Conservation (phyloP, 2,888 invertebrate genomes). For the Drosophila emarginata region DNA sequence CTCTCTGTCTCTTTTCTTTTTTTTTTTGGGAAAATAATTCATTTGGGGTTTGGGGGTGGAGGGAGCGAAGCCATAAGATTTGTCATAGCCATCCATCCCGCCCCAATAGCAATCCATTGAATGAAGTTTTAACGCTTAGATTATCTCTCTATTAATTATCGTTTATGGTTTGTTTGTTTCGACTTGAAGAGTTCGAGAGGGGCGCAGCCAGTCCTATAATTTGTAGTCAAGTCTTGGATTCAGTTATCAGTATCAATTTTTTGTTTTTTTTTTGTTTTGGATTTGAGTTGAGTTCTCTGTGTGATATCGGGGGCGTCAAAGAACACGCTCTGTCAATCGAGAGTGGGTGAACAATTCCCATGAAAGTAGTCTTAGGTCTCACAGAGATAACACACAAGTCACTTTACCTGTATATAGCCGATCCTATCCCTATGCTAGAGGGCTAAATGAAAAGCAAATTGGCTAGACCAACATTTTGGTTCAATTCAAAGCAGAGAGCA, state of each 20-base stretch:
- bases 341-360: conserved; percentile 50
- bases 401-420: conserved; percentile 24
- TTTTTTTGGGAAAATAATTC: conserved; percentile 68
- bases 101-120: conserved; percentile 34
- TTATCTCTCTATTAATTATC: conserved; percentile 76
- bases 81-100: conserved; percentile 45
- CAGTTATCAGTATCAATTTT: conserved; percentile 42
- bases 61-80: conserved; percentile 50
- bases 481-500: conserved; percentile 27
- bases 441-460: conserved; percentile 50
- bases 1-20: not conserved
- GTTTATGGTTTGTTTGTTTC: conserved; percentile 68
- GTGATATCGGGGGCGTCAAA: conserved; percentile 48
- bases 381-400: conserved; percentile 43
- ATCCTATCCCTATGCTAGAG: conserved; percentile 10
- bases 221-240: conserved; percentile 33
- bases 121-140: conserved; percentile 52
- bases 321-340: conserved; percentile 37
- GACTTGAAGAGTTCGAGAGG: conserved; percentile 27
- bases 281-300: not conserved
- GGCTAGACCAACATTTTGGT: conserved; percentile 57
- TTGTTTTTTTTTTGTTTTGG: not conserved
- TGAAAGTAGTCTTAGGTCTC: conserved; percentile 35
- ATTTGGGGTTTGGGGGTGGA: conserved; percentile 35
- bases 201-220: conserved; percentile 52